Evolutionary conservation across 2,113 vertebrate species (phyloP), one percentile per base, ranked within the genome.

Genomic region (Sylvilagus bachmani): DNA sequence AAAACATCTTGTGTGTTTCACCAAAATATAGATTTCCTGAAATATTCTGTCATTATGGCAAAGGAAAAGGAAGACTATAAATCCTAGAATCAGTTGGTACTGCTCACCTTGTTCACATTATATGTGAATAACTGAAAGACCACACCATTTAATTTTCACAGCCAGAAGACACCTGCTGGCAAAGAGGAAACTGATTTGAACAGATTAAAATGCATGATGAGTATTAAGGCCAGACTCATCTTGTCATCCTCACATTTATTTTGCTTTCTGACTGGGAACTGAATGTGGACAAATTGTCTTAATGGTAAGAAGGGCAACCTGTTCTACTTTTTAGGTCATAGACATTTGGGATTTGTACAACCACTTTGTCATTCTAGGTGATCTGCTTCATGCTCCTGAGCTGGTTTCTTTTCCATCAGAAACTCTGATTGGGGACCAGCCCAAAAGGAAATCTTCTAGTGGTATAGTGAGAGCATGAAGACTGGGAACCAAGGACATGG

Each of bases 1-100:
- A 92, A 93, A 96, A 74, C 27, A 93, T 96, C 93, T 75, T 93
- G 82, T 97, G 36, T 92, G 91, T 95, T 96, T 92, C 86, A 89
- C 5, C 82, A 83, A 67, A 88, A 31, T 78, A 69, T 49, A 95
- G 21, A 53, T 88, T 86, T 95, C 38, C 80, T 96, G 97, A 94
- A 97, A 97, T n/a, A 73, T 90, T 95, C 33, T 24, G 17, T 78
- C 44, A 12, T 36, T 89, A 2, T 96, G 38, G 70, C 78, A 97
- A 91, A 97, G 77, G 33, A 93, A 61, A 95, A 96, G 12, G 66
- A 91, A 44, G 61, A 93, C 62, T 97, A 44, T 53, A 71, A 70
- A 82, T 44, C 61, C 29, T 70, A 33, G 92, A 55, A 29, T 92
- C 84, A 97, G 94, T 94, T 92, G n/a, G 61, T 73, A 92, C 53